Percentiles rank a stretch among this genome's conserved stretches.
phyloP scores from a whole-genome alignment of 2,797 vertebrate genomes.

The Pempheris klunzingeri region DNA sequence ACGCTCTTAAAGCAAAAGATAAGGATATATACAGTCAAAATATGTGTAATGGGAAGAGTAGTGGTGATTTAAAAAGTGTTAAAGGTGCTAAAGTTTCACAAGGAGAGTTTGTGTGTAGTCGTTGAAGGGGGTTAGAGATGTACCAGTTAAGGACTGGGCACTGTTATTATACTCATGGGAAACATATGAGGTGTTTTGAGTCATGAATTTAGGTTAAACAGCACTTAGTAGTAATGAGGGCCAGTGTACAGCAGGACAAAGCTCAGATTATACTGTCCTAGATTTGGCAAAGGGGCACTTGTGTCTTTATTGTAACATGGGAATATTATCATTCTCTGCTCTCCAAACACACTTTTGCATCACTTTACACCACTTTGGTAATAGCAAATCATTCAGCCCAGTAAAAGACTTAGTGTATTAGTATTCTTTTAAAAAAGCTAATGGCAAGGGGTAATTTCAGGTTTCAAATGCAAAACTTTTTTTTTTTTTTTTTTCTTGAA shows the following conservation, averaged over 20 bases:
- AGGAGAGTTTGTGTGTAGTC: background rate
- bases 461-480: background rate
- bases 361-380: background rate
- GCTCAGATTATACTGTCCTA: constrained; percentile 45
- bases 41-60: background rate
- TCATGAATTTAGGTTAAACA: constrained; percentile 52
- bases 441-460: background rate
- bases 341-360: background rate
- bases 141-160: background rate
- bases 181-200: constrained; percentile 25
- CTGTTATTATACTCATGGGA: constrained; percentile 6
- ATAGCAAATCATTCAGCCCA: background rate
- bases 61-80: background rate
- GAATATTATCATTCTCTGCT: constrained; percentile 6
- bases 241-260: constrained; percentile 29
- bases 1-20: background rate
- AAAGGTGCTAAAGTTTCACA: background rate
- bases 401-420: background rate
- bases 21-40: background rate
- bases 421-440: background rate
- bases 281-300: constrained; percentile 32
- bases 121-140: background rate
- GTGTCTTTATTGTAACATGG: background rate
- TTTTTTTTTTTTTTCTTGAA: background rate
- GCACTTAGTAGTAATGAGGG: constrained; percentile 52